Evolutionary conservation across 2,113 vertebrate genomes (phyloP).

Genomic region (Centropus unirufus): DNA sequence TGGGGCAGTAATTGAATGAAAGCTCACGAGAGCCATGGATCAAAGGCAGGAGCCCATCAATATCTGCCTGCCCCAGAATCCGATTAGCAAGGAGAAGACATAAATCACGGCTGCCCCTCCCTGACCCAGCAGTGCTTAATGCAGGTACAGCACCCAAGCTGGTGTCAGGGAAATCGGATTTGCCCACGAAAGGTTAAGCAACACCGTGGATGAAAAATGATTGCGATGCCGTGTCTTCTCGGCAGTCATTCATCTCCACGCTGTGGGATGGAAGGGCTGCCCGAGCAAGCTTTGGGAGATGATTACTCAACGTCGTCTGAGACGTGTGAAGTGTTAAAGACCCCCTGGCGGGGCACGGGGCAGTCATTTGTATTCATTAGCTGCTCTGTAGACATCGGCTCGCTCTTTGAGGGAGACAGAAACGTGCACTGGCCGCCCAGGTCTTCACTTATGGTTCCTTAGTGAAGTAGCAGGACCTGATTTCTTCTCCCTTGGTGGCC

Average conservation of each 20-base stretch:
- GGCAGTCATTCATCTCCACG: conserved; percentile 7
- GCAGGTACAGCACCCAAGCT: neutral
- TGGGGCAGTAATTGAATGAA: conserved; percentile 73
- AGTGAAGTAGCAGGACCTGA: rapidly evolving
- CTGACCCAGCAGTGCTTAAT: neutral
- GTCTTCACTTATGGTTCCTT: rapidly evolving
- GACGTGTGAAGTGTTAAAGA: conserved; percentile 46
- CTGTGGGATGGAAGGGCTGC: neutral
- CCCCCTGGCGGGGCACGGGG: conserved; percentile 27
- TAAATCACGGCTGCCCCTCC: conserved; percentile 29
- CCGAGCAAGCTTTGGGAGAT: neutral
- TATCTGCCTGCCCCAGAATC: conserved; percentile 44
- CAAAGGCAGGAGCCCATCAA: conserved; percentile 67
- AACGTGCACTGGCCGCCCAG: rapidly evolving
- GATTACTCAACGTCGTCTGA: conserved; percentile 56
- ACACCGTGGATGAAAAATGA: conserved; percentile 12
- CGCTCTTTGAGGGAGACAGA: neutral
- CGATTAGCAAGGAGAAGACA: neutral
- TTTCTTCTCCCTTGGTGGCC: neutral
- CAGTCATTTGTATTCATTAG: conserved; percentile 57
- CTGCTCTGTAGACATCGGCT: neutral
- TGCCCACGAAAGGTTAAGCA: neutral
- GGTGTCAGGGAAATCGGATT: neutral
- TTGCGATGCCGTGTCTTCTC: neutral
- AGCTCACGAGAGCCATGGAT: conserved; percentile 67